phyloP scores from a whole-genome alignment of 92 coral and sea anemone genomes.

The Heteractis magnifica region DNA sequence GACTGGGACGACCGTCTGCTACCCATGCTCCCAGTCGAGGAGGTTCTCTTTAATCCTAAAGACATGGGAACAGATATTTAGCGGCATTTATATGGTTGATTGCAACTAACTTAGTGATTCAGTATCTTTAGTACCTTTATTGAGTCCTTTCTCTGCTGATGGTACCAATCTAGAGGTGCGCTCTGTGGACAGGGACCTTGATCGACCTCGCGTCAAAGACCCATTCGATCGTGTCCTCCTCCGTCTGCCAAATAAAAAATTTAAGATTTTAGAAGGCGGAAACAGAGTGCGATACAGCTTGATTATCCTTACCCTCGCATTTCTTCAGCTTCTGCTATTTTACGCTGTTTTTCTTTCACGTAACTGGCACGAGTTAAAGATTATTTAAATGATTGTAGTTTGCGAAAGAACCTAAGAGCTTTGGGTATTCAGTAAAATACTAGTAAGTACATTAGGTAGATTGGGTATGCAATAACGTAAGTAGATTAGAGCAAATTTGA shows the following conservation, averaged over 20 bases:
- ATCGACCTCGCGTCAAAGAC: constrained; percentile 76
- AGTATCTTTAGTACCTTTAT: constrained; percentile 21
- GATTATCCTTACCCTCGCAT: constrained; percentile 70
- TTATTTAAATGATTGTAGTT: background rate
- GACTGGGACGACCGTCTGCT: constrained; percentile 87
- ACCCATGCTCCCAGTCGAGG: constrained; percentile 63
- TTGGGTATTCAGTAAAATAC: background rate
- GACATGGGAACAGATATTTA: background rate
- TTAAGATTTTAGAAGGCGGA: background rate
- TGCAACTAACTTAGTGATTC: background rate
- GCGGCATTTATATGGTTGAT: background rate
- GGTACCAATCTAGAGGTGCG: constrained; percentile 65
- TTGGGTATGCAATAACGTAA: too few relatives aligned
- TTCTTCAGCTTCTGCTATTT: constrained; percentile 64
- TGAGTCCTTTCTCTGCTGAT: constrained; percentile 30
- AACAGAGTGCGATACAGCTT: too few relatives aligned
- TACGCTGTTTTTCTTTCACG: constrained; percentile 88
- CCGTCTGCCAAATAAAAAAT: constrained; percentile 38
- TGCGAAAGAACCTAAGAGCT: background rate
- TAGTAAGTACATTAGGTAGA: too few relatives aligned
- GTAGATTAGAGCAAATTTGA: too few relatives aligned
- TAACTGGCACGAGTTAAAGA: constrained; percentile 64
- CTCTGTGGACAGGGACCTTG: constrained; percentile 88
- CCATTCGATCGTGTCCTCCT: constrained; percentile 70
- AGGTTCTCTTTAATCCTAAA: constrained; percentile 43